Percentiles rank a stretch among this genome's conserved stretches.
These are phyloP conservation scores for Lingula anatina DNA, from an alignment of 2,888 invertebrate species.

Conservation along the genomic window DNA sequence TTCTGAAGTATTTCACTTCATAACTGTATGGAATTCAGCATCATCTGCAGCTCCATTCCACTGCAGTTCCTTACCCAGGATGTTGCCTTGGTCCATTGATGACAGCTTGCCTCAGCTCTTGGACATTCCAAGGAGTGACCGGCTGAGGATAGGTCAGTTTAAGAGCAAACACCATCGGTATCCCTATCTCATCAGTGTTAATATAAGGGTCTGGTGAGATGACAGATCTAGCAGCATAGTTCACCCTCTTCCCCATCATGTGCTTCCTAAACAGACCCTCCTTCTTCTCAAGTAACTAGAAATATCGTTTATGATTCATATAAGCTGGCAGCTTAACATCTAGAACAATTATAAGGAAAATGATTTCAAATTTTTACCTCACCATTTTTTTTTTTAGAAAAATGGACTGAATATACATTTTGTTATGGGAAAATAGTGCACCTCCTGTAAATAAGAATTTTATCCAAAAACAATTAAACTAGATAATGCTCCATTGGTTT, in stretches of 20 bases:
- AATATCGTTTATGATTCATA: slow-evolving; percentile 3
- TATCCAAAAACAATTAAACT: no score
- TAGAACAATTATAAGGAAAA: no score
- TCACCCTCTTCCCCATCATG: slow-evolving; percentile 99
- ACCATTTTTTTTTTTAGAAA: no score
- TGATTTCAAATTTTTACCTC: no score
- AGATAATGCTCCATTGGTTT: no score
- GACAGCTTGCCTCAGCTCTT: slow-evolving; percentile 77
- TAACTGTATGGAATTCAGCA: no score
- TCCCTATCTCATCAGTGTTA: slow-evolving; percentile 87
- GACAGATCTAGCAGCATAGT: slow-evolving; percentile 94
- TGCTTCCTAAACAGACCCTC: slow-evolving; percentile 91
- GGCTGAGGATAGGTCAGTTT: slow-evolving; percentile 89
- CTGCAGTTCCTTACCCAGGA: slow-evolving; percentile 80
- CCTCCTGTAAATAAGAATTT: no score
- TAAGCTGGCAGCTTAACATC: not conserved
- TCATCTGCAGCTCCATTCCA: no score
- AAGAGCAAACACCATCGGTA: slow-evolving; percentile 90
- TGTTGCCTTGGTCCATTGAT: slow-evolving; percentile 86
- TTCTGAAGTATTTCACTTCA: no score
- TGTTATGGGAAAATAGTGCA: no score
- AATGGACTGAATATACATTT: no score
- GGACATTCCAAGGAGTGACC: slow-evolving; percentile 89
- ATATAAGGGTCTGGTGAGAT: slow-evolving; percentile 98
- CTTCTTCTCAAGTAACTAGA: slow-evolving; percentile 84